Percentiles rank a stretch among this genome's conserved stretches.
Evolutionary conservation across 2,113 vertebrate genomes (phyloP).

Genomic region (Chrysemys picta): DNA sequence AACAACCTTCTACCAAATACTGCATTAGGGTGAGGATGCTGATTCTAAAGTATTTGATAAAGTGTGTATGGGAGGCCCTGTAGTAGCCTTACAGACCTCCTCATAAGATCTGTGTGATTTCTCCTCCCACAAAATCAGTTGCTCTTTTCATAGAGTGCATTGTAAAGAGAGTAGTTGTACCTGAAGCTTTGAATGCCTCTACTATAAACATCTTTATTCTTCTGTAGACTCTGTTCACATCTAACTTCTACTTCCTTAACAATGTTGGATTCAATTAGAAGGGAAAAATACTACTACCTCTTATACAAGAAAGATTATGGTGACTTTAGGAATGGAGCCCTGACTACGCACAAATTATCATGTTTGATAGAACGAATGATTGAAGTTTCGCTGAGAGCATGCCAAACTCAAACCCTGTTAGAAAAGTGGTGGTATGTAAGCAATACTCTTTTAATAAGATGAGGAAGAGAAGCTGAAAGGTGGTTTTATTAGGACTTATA

Average conservation of each 20-base stretch:
- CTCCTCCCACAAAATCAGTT: not conserved
- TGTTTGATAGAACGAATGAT: not conserved
- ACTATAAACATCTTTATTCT: not conserved
- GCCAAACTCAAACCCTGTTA: not conserved
- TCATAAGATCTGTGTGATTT: not conserved
- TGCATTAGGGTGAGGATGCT: not conserved
- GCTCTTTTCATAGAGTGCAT: not conserved
- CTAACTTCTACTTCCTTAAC: not conserved
- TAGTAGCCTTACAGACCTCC: not conserved
- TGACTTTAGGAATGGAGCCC: not conserved
- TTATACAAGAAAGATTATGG: not conserved
- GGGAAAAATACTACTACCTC: not conserved
- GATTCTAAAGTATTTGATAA: not conserved
- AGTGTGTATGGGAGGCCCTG: not conserved
- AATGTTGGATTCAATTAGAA: not conserved
- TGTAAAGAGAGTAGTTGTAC: not conserved
- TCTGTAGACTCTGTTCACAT: not conserved
- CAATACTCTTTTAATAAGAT: not conserved
- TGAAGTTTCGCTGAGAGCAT: not conserved
- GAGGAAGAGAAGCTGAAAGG: not conserved
- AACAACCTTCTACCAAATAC: not conserved
- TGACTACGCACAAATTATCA: not conserved
- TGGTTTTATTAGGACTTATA: not conserved
- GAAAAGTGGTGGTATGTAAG: not conserved
- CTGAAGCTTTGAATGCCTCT: not conserved